Evolutionary conservation across 2,888 invertebrate genomes (phyloP).

Genomic region (Teleogryllus oceanicus): DNA sequence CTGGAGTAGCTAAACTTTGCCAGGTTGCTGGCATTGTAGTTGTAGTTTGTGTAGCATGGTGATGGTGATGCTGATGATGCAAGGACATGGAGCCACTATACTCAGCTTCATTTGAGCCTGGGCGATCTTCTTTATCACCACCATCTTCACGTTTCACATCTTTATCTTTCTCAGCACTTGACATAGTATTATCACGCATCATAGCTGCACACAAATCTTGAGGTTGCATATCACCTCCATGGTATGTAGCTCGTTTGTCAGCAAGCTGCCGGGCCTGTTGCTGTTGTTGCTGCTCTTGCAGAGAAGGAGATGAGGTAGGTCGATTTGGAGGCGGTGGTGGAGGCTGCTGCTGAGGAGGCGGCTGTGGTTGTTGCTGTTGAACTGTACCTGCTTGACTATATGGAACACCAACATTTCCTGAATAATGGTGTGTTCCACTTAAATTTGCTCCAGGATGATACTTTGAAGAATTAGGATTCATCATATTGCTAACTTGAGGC

Average conservation of each 20-base stretch:
- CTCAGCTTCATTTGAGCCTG: slow-evolving; percentile 38
- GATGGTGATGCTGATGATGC: slow-evolving; percentile 36
- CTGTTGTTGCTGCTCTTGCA: slow-evolving; percentile 49
- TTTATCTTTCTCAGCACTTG: slow-evolving; percentile 34
- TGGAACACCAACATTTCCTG: slow-evolving; percentile 36
- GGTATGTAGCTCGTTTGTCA: slow-evolving; percentile 48
- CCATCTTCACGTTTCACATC: slow-evolving; percentile 36
- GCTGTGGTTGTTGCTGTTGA: slow-evolving; percentile 38
- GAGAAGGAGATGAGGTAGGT: slow-evolving; percentile 38
- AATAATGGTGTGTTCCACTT: slow-evolving; percentile 33
- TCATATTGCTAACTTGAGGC: slow-evolving; percentile 36
- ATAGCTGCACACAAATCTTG: slow-evolving; percentile 39
- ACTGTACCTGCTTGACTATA: slow-evolving; percentile 37
- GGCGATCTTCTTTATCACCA: slow-evolving; percentile 36
- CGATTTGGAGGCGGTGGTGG: slow-evolving; percentile 37
- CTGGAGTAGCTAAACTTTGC: slow-evolving; percentile 68
- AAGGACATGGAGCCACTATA: slow-evolving; percentile 37
- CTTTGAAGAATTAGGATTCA: slow-evolving; percentile 37
- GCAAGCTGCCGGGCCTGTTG: slow-evolving; percentile 37
- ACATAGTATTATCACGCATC: slow-evolving; percentile 35
- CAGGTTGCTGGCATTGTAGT: slow-evolving; percentile 60
- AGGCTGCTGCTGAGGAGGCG: slow-evolving; percentile 37
- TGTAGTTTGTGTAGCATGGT: slow-evolving; percentile 35
- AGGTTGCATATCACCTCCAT: slow-evolving; percentile 37
- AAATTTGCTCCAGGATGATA: slow-evolving; percentile 37